Evolutionary conservation across 2,113 vertebrate genomes (phyloP), one percentile per base, ranked within the genome.

Genomic region (Coregonus clupeaformis): DNA sequence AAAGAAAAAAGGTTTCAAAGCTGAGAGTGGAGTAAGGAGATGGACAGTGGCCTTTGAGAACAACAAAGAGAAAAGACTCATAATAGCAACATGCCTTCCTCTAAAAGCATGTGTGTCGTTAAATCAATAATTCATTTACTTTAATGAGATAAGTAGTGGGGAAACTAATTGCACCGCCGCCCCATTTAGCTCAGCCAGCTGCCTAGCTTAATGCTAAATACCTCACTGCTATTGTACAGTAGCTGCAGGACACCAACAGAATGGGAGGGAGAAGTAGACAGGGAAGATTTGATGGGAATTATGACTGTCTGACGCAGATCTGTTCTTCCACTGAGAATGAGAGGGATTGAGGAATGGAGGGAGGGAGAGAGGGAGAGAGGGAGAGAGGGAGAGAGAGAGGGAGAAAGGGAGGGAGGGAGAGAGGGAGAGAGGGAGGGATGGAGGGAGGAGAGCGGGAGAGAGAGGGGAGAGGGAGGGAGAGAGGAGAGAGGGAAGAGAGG

Each of bases 41-140:
- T 36, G 32, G 7, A 42, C 4, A 4, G 12, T 80, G 85, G 86
- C 80, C 76, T 84, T 1, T 78, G 62, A 91, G 47, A 91, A 92
- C 91, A 89, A 80, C 88, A 91, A 42, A 36, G 90, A 87, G 75
- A 62, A 76, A 84, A 55, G 90, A 89, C 92, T 79, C 84, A 88
- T 91, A 93, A 94, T 94, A 94, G 94, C 93, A 90, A 89, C 63
- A 83, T 62, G 91, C 92, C 93, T 92, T 92, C 93, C 92, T 92
- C 94, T 96, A 94, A 98, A 96, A 96, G 95, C 95, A 91, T 88
- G 94, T 94, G 94, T 96, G 95, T 96, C 94, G 90, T 95, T 94
- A 94, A 95, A 97, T 97, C 96, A 97, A 98, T 97, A 97, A 97
- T 98, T 97, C 93, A 97, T 96, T 96, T 96, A 95, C 95, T 97